Base-by-base conservation (phyloP, 2,113 vertebrate species). In the Regulus satrapa region DNA sequence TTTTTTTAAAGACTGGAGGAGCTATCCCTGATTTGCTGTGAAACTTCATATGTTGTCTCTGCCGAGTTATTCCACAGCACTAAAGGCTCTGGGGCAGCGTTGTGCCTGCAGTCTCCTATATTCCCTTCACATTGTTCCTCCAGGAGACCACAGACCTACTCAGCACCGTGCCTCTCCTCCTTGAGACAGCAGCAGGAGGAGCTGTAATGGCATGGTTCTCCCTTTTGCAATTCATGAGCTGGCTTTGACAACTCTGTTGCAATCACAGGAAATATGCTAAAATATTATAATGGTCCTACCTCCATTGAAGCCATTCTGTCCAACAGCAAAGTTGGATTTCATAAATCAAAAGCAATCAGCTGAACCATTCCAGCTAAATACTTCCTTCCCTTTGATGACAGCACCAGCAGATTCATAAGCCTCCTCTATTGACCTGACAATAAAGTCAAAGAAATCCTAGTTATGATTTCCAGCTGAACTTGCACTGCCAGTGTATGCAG, bases 391-490 rank as follows among this genome's bases (percentile, higher is more conserved):
- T 62, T 46, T 85, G 93, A 87, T 36, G 84, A 91, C 52, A 49
- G 91, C n/a, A 16, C 64, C 85, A 73, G 36, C 69, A 84, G 86
- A 79, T n/a, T 63, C 77, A 68, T 88, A 87, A 96, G 62, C 77
- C 45, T 74, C 52, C 67, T 79, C 91, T 54, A 21, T 34, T 43
- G 77, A 91, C 66, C 71, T 51, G 71, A 86, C 48, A 88, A 41
- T 51, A 38, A 91, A 86, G 21, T 18, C 67, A 73, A 38, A 91
- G 74, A 40, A 66, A 46, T 79, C 74, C 71, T 12, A 64, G 41
- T 10, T 48, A 38, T 1, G 10, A n/a, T 89, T 85, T 71, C 66
- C 3, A 9, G 26, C 63, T 61, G 29, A 59, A 85, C 84, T 73
- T 88, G 54, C 45, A 76, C 10, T 76, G 41, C 38, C 66, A 49